phyloP scores from a whole-genome alignment of 2,888 invertebrate genomes.

The Heteromurus nitidus region DNA sequence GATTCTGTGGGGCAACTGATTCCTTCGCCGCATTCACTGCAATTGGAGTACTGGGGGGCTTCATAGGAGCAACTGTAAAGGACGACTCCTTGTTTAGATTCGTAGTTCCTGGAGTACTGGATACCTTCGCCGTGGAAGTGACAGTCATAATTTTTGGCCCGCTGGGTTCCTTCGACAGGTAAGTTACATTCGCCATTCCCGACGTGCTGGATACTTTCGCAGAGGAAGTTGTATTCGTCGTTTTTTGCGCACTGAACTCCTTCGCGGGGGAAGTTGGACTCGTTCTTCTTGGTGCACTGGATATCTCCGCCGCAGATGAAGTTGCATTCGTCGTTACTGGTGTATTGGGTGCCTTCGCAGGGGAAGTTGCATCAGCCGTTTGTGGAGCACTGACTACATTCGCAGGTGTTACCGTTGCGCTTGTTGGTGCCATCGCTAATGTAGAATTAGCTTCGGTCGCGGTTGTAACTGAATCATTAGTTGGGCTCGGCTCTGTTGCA shows the following conservation, averaged over 20 bases:
- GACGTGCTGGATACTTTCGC: too few relatives aligned
- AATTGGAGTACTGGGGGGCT: background rate
- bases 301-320: background rate
- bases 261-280: background rate
- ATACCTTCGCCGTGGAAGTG: too few relatives aligned
- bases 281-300: background rate
- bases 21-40: too few relatives aligned
- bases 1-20: too few relatives aligned
- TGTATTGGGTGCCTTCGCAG: background rate
- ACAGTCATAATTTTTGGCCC: too few relatives aligned
- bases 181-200: background rate
- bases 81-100: too few relatives aligned
- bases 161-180: conserved; percentile 1
- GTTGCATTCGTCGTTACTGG: background rate
- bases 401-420: background rate
- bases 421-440: too few relatives aligned
- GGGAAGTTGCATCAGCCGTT: background rate
- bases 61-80: background rate
- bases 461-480: background rate
- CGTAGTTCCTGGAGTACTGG: too few relatives aligned
- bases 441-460: background rate
- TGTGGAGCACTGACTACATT: background rate
- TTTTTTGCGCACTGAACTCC: background rate
- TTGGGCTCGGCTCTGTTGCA: background rate
- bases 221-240: background rate